Percentiles rank a stretch among this genome's conserved stretches.
These are phyloP conservation scores for Rachycentron canadum DNA, from an alignment of 2,797 vertebrate genomes.

Conservation along the genomic window DNA sequence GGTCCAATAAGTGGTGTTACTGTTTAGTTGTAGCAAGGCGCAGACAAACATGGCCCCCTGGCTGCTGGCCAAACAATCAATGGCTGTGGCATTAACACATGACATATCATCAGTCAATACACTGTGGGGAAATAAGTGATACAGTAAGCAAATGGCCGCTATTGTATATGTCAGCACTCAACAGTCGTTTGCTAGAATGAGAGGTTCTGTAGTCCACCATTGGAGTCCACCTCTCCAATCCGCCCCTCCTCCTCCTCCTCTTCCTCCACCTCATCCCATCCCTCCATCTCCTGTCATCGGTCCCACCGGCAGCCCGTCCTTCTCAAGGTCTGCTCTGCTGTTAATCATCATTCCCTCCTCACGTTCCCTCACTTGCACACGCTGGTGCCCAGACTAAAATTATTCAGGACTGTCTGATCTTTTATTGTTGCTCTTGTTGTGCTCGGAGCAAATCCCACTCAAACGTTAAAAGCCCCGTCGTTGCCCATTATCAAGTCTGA, in stretches of 20 bases:
- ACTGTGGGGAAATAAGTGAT: conserved; percentile 57
- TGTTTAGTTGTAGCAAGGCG: background rate
- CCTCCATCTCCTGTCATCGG: conserved; percentile 80
- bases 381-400: conserved; percentile 59
- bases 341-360: conserved; percentile 72
- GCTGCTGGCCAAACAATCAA: conserved; percentile 27
- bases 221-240: conserved; percentile 54
- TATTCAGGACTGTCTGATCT: conserved; percentile 73
- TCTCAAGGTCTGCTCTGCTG: conserved; percentile 69
- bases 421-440: conserved; percentile 68
- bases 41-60: background rate
- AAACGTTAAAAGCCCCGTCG: conserved; percentile 49
- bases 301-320: conserved; percentile 70
- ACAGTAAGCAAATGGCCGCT: conserved; percentile 61
- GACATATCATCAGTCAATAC: conserved; percentile 64
- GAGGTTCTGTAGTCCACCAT: conserved; percentile 36
- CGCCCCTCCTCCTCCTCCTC: conserved; percentile 28
- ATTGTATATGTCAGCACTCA: conserved; percentile 64
- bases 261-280: conserved; percentile 51
- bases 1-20: background rate
- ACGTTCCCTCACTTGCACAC: conserved; percentile 20
- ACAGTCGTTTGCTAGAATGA: conserved; percentile 63
- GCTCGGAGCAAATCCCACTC: conserved; percentile 62
- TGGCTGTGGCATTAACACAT: conserved; percentile 44
- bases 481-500: conserved; percentile 64